A percentile compares a stretch with the other conserved stretches of the same genome.
Conservation (phyloP, 2,888 invertebrate genomes). For the Heliconius cydno region DNA sequence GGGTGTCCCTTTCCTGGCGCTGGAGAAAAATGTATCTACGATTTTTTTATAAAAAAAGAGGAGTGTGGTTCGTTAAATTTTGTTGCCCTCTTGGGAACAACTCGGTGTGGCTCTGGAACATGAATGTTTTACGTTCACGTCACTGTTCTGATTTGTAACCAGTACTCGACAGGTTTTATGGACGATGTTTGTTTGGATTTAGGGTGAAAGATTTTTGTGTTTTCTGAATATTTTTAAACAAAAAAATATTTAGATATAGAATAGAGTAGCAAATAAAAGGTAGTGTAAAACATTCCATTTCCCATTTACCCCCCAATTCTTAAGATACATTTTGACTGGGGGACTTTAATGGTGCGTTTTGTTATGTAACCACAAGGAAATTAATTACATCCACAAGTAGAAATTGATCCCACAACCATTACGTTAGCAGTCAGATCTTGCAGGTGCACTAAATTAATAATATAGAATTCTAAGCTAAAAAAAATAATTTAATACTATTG, state of each 20-base stretch:
- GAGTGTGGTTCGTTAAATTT: conserved; percentile 80
- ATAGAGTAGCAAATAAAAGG: not conserved
- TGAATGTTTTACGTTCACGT: conserved; percentile 77
- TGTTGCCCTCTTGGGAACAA: conserved; percentile 75
- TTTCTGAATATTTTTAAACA: conserved; percentile 49
- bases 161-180: conserved; percentile 67
- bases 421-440: not conserved
- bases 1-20: conserved; percentile 61
- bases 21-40: conserved; percentile 78
- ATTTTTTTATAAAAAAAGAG: conserved; percentile 67
- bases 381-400: not conserved
- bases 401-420: not conserved
- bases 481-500: not conserved
- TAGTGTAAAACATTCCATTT: not conserved
- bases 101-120: conserved; percentile 63
- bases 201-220: conserved; percentile 71
- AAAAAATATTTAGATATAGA: not conserved
- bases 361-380: not conserved
- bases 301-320: not conserved
- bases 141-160: conserved; percentile 79
- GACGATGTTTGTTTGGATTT: conserved; percentile 61
- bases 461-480: not conserved
- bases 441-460: not conserved
- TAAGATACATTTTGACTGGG: not conserved
- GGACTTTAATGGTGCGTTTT: not conserved